Percentiles rank a stretch among this genome's conserved stretches.
Evolutionary conservation across 2,113 vertebrate genomes (phyloP).

Genomic region (Potamarius usumacintae): DNA sequence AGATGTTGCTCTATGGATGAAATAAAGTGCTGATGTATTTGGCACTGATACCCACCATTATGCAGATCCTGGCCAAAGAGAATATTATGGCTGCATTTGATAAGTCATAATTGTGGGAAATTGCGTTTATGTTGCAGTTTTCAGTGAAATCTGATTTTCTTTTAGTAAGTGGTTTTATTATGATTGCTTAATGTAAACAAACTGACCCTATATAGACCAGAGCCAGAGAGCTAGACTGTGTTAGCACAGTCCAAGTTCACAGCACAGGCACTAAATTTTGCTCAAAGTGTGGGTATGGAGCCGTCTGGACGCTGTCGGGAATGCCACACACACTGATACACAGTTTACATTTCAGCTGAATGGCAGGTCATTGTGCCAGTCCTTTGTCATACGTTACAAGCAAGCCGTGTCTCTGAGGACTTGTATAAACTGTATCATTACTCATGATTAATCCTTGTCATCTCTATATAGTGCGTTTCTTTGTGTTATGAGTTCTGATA

Average conservation of each 20-base stretch:
- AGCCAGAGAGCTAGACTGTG: constrained; percentile 36
- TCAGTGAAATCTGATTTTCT: constrained; percentile 48
- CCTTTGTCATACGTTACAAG: not conserved
- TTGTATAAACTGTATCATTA: not conserved
- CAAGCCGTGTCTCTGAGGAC: not conserved
- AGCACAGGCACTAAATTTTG: not conserved
- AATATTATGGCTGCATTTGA: constrained; percentile 47
- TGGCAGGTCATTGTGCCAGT: not conserved
- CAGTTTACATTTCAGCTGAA: constrained; percentile 1
- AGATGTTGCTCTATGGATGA: constrained; percentile 36
- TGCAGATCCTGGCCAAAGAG: constrained; percentile 37
- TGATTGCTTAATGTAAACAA: constrained; percentile 49
- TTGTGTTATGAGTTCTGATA: not conserved
- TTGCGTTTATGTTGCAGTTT: constrained; percentile 45
- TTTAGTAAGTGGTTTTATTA: constrained; percentile 34
- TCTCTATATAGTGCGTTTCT: not conserved
- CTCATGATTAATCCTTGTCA: not conserved
- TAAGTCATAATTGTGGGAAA: constrained; percentile 53
- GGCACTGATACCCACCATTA: constrained; percentile 20
- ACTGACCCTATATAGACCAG: constrained; percentile 31
- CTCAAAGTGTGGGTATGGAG: not conserved
- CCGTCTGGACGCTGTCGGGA: not conserved
- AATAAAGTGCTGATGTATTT: constrained; percentile 39
- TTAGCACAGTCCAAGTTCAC: constrained; percentile 18
- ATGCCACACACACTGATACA: not conserved